phyloP scores from a whole-genome alignment of 2,888 invertebrate genomes.

The Leptopilina drosophilae region DNA sequence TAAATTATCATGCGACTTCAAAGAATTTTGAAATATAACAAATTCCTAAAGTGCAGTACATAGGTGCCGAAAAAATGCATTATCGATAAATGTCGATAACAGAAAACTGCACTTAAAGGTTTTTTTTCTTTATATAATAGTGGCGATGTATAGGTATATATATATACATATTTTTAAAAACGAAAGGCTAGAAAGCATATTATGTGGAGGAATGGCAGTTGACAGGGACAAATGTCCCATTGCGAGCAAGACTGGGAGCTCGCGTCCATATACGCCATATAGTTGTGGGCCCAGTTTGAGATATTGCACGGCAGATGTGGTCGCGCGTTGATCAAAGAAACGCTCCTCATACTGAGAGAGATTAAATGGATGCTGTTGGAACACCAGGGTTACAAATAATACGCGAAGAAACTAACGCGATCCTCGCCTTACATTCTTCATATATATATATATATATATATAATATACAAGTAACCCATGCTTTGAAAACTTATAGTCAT shows the following conservation, averaged over 20 bases:
- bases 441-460: neutral
- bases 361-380: constrained; percentile 76
- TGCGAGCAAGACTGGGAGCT: constrained; percentile 74
- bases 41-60: too few relatives aligned
- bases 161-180: too few relatives aligned
- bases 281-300: constrained; percentile 73
- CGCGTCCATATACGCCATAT: constrained; percentile 67
- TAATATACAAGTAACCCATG: constrained; percentile 30
- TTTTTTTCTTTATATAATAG: too few relatives aligned
- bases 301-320: constrained; percentile 76
- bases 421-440: constrained; percentile 45
- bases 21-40: too few relatives aligned
- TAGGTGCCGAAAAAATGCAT: too few relatives aligned
- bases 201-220: constrained; percentile 67
- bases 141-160: too few relatives aligned
- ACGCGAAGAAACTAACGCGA: constrained; percentile 60
- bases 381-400: constrained; percentile 74
- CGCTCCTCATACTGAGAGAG: constrained; percentile 74
- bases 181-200: constrained; percentile 44
- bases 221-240: constrained; percentile 75
- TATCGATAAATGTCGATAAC: too few relatives aligned
- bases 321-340: constrained; percentile 76
- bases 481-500: constrained; percentile 45
- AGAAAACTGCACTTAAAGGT: too few relatives aligned
- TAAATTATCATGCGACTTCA: too few relatives aligned